Conservation (phyloP, 2,888 invertebrate species). For the Poecilobothrus nobilitatus region DNA sequence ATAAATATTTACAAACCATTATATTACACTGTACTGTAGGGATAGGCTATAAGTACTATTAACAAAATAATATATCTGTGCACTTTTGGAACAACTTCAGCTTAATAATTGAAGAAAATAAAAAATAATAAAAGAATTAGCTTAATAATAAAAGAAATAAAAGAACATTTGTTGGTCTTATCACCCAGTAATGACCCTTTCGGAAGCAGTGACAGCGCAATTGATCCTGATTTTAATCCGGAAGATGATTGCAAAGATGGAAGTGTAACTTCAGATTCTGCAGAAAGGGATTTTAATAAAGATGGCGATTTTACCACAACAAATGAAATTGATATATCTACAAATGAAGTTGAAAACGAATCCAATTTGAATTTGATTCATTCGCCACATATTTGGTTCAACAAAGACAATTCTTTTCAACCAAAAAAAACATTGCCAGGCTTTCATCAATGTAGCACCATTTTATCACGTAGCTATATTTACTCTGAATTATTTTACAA, state of each 20-base stretch:
- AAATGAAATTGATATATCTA: neutral
- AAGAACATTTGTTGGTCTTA: neutral
- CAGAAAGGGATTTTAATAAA: neutral
- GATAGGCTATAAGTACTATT: too few relatives aligned
- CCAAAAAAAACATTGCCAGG: too few relatives aligned
- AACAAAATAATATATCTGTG: too few relatives aligned
- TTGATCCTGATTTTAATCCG: neutral
- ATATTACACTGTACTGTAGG: too few relatives aligned
- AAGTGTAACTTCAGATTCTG: neutral
- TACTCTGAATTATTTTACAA: neutral
- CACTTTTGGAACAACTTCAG: too few relatives aligned
- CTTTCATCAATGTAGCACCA: too few relatives aligned
- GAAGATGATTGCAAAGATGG: neutral
- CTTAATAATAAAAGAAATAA: constrained; percentile 5
- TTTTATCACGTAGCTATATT: too few relatives aligned
- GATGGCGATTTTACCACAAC: neutral
- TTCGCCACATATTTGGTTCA: neutral
- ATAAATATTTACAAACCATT: too few relatives aligned
- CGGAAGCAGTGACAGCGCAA: constrained; percentile 3
- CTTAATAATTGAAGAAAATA: too few relatives aligned
- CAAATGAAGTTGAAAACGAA: neutral
- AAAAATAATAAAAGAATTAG: too few relatives aligned
- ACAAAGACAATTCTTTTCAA: neutral
- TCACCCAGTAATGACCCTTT: neutral
- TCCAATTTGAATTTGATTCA: constrained; percentile 2